phyloP scores from a whole-genome alignment of 2,888 invertebrate species.

The Parnassius smintheus region DNA sequence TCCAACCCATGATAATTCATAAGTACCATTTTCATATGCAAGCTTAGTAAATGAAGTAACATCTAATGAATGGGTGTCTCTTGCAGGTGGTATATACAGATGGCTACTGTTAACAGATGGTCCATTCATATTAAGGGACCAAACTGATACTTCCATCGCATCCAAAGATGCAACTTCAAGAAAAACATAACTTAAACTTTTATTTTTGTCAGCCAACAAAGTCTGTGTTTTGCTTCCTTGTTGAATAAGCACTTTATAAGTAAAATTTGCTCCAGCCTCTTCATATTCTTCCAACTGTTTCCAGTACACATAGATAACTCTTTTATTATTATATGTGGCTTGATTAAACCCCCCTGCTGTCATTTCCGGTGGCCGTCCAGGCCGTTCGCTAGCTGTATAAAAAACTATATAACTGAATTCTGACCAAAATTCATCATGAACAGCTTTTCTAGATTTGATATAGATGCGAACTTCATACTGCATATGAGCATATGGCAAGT shows the following conservation, averaged over 20 bases:
- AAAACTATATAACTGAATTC: conserved; percentile 81
- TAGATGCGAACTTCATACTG: conserved; percentile 87
- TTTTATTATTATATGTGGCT: conserved; percentile 69
- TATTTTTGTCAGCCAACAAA: conserved; percentile 71
- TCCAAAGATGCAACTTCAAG: conserved; percentile 74
- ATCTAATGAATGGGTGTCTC: conserved; percentile 67
- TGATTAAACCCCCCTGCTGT: conserved; percentile 88
- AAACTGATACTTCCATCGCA: conserved; percentile 77
- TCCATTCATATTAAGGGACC: conserved; percentile 83
- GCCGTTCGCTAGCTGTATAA: conserved; percentile 82
- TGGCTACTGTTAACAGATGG: conserved; percentile 78
- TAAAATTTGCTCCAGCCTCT: conserved; percentile 88
- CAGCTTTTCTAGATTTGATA: conserved; percentile 79
- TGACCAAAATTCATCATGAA: conserved; percentile 86
- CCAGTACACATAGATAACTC: conserved; percentile 89
- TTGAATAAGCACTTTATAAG: conserved; percentile 81
- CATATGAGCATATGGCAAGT: conserved; percentile 84
- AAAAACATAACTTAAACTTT: conserved; percentile 82
- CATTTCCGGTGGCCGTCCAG: conserved; percentile 85
- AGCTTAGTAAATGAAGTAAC: conserved; percentile 85
- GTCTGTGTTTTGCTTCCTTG: conserved; percentile 56
- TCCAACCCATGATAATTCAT: conserved; percentile 80
- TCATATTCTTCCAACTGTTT: conserved; percentile 85
- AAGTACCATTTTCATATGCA: conserved; percentile 85
- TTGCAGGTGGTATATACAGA: conserved; percentile 82